Percentiles rank a stretch among this genome's conserved stretches.
Conservation (phyloP, 2,113 vertebrate species). For the Epinephelus moara region DNA sequence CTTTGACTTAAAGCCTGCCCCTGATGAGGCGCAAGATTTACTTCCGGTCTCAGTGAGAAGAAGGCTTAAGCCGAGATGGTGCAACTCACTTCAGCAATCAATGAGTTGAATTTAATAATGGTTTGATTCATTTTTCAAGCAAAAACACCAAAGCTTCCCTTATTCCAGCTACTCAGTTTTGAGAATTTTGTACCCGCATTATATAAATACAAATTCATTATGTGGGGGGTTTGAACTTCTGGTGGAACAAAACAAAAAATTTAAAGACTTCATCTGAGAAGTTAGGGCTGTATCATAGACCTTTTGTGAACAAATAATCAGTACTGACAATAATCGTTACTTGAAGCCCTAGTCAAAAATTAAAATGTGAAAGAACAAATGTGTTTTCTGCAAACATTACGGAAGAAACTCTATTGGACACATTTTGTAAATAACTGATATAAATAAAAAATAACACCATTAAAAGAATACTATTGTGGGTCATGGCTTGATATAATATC, state of each 20-base stretch:
- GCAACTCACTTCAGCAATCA: not conserved
- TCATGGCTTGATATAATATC: not conserved
- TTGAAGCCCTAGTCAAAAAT: rapidly evolving
- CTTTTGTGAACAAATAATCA: not conserved
- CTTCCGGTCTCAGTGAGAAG: too few relatives aligned
- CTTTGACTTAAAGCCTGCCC: too few relatives aligned
- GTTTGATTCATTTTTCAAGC: not conserved
- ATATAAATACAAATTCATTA: not conserved
- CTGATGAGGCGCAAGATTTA: too few relatives aligned
- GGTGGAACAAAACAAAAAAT: not conserved
- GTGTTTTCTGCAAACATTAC: not conserved
- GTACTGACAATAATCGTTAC: not conserved
- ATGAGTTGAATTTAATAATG: not conserved
- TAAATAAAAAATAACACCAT: not conserved
- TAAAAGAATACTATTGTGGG: too few relatives aligned
- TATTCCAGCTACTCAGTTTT: not conserved
- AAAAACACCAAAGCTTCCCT: not conserved
- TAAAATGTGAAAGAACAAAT: not conserved
- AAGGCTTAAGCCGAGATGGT: too few relatives aligned
- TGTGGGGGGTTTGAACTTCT: not conserved
- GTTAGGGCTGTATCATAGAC: not conserved
- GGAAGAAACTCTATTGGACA: not conserved
- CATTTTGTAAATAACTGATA: too few relatives aligned
- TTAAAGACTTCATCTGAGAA: not conserved
- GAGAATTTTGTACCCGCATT: not conserved